phyloP scores from a whole-genome alignment of 2,797 vertebrate species.

The Tapera naevia region DNA sequence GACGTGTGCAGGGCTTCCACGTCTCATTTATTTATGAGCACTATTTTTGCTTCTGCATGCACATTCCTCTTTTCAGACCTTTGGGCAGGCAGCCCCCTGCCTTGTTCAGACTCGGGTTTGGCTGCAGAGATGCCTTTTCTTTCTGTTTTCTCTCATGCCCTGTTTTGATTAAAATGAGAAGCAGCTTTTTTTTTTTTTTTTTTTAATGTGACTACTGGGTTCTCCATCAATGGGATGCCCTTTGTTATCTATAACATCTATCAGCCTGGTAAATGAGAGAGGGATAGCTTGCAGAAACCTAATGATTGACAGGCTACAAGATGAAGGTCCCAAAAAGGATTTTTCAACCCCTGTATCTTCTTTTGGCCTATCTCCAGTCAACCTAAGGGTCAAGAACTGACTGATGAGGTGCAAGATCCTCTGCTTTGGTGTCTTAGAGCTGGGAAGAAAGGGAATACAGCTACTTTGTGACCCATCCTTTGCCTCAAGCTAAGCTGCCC shows the following conservation, averaged over 20 bases:
- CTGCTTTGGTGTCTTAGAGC: background rate
- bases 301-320: background rate
- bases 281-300: background rate
- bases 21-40: constrained; percentile 13
- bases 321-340: background rate
- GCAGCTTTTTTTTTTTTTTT: background rate
- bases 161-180: constrained; percentile 49
- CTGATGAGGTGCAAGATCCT: background rate
- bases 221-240: background rate
- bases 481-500: background rate
- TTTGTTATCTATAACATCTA: background rate
- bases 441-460: background rate
- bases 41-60: constrained; percentile 8
- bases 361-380: background rate
- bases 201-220: background rate
- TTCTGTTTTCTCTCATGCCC: background rate
- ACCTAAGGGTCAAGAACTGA: background rate
- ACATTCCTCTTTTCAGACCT: constrained; percentile 39
- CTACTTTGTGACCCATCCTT: background rate
- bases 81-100: constrained; percentile 33
- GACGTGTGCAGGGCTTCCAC: background rate
- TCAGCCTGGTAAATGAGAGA: background rate
- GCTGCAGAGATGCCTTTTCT: constrained; percentile 15
- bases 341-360: background rate
- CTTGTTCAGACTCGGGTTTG: constrained; percentile 41